phyloP scores from a whole-genome alignment of 2,888 invertebrate species.

The Prenolepis imparis region DNA sequence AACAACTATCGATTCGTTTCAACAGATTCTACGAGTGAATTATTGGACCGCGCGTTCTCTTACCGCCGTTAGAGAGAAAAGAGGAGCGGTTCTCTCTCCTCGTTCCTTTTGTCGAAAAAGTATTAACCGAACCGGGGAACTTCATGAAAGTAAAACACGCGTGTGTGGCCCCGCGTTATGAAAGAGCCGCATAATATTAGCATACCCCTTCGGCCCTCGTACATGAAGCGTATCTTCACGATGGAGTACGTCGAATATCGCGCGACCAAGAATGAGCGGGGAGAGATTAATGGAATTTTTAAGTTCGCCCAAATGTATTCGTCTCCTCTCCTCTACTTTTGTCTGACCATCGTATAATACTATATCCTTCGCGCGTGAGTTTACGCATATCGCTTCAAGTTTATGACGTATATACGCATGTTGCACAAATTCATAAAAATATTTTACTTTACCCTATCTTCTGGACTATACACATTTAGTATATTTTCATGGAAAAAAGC shows the following conservation, averaged over 20 bases:
- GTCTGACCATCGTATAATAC: neutral
- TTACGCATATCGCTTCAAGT: neutral
- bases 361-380: neutral
- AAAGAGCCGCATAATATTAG: slow-evolving; percentile 78
- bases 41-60: neutral
- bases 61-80: neutral
- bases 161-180: slow-evolving; percentile 69
- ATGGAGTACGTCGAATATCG: slow-evolving; percentile 77
- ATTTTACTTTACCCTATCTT: neutral
- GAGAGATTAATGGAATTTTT: slow-evolving; percentile 79
- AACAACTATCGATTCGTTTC: slow-evolving; percentile 32
- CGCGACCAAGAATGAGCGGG: slow-evolving; percentile 63
- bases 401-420: slow-evolving; percentile 8
- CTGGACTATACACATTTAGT: neutral
- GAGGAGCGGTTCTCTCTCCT: neutral
- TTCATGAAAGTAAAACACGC: slow-evolving; percentile 80
- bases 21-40: slow-evolving; percentile 5
- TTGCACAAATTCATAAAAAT: neutral
- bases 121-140: slow-evolving; percentile 76
- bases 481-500: neutral
- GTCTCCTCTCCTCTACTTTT: neutral
- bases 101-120: slow-evolving; percentile 62
- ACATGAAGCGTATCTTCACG: slow-evolving; percentile 75
- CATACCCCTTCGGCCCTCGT: slow-evolving; percentile 71
- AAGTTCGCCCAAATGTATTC: slow-evolving; percentile 52